These are phyloP conservation scores for Odontomyia ornata DNA, from an alignment of 2,888 invertebrate genomes.

Conservation along the genomic window DNA sequence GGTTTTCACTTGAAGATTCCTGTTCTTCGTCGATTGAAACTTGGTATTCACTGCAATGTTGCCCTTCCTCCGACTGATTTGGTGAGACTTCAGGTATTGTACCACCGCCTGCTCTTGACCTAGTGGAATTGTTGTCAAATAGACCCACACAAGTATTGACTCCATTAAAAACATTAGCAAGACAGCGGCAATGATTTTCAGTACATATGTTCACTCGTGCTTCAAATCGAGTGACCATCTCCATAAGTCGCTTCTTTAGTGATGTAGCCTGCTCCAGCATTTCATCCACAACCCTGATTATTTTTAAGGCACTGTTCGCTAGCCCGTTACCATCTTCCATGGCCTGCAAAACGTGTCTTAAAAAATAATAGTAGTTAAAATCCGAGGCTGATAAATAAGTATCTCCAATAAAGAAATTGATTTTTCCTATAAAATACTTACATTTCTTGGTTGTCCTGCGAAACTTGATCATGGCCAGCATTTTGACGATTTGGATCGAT, in stretches of 20 bases:
- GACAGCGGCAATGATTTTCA: not conserved
- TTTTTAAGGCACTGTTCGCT: no score
- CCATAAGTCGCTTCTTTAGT: not conserved
- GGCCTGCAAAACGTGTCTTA: not conserved
- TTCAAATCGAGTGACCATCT: constrained; percentile 9
- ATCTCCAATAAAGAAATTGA: not conserved
- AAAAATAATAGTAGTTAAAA: no score
- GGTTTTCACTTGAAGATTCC: no score
- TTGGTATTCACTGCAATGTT: no score
- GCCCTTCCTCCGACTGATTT: not conserved
- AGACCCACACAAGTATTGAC: not conserved
- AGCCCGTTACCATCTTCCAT: no score
- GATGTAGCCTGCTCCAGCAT: not conserved
- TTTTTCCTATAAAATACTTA: not conserved
- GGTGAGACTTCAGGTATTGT: not conserved
- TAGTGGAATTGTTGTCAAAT: not conserved
- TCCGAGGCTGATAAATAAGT: no score
- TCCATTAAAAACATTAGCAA: no score
- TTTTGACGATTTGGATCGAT: not conserved
- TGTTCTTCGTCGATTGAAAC: no score
- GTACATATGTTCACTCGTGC: not conserved
- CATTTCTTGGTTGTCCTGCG: not conserved
- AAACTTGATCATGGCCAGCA: no score
- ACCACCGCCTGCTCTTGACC: not conserved
- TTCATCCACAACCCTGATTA: constrained; percentile 6